Conservation (phyloP, 2,797 vertebrate species). For the Knipowitschia caucasica region DNA sequence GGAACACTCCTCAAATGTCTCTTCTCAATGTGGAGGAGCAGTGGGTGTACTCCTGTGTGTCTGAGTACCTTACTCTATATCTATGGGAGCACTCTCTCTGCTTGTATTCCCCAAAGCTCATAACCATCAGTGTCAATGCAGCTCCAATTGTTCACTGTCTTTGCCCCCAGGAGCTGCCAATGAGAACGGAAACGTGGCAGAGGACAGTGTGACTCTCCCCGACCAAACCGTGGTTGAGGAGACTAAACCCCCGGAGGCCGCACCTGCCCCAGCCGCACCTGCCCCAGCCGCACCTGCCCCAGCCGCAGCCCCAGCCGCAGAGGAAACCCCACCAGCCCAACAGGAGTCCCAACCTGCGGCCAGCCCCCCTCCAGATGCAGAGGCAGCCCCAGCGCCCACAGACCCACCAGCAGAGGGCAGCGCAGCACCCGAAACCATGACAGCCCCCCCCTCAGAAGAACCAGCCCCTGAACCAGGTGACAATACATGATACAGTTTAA, state of each 20-base stretch:
- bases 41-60: too few relatives aligned
- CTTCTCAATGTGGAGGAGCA: too few relatives aligned
- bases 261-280: conserved; percentile 18
- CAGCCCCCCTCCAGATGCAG: conserved; percentile 16
- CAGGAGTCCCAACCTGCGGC: conserved; percentile 27
- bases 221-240: conserved; percentile 49
- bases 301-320: conserved; percentile 31
- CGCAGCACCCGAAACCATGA: conserved; percentile 1
- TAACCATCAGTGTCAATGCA: background rate
- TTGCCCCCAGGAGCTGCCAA: conserved; percentile 41
- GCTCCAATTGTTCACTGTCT: background rate
- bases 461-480: conserved; percentile 50
- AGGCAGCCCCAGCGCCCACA: conserved; percentile 6
- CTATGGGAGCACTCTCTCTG: too few relatives aligned
- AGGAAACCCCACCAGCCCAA: conserved; percentile 16
- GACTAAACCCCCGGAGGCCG: conserved; percentile 28
- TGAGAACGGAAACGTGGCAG: conserved; percentile 59
- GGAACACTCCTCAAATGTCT: too few relatives aligned
- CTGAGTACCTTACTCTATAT: too few relatives aligned
- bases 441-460: conserved; percentile 5
- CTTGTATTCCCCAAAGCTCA: too few relatives aligned
- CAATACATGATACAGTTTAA: too few relatives aligned
- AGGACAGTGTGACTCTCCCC: conserved; percentile 65
- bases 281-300: conserved; percentile 27
- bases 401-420: background rate